These are phyloP conservation scores for Platygyra sinensis DNA, from an alignment of 64 coral and sea anemone species.

Conservation along the genomic window DNA sequence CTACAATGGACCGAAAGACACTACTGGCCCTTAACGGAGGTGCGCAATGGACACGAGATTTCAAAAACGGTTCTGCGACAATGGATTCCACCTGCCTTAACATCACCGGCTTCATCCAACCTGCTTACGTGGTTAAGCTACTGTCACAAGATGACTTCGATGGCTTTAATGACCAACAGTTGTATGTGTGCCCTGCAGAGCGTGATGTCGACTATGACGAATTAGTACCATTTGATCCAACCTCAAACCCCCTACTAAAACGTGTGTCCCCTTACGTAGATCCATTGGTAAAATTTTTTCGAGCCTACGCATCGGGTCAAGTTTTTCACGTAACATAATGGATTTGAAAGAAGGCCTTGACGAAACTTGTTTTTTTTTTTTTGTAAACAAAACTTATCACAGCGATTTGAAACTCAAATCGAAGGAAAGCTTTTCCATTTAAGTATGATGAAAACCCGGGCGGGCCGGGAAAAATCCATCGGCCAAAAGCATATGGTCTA, in stretches of 20 bases:
- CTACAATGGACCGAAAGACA: not conserved
- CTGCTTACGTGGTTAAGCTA: constrained; percentile 46
- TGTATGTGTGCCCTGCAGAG: constrained; percentile 43
- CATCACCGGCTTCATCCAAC: constrained; percentile 45
- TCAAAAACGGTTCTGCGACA: constrained; percentile 53
- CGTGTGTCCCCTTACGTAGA: not conserved
- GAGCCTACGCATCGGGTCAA: too few relatives aligned
- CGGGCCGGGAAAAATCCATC: constrained; percentile 45
- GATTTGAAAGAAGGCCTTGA: constrained; percentile 12
- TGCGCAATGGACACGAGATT: constrained; percentile 57
- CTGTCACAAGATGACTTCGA: constrained; percentile 47
- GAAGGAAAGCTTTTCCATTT: constrained; percentile 47
- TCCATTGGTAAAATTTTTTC: constrained; percentile 13
- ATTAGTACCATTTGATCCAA: not conserved
- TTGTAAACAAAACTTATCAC: constrained; percentile 43
- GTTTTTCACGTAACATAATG: constrained; percentile 3
- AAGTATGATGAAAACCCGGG: constrained; percentile 36
- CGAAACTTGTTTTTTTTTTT: constrained; percentile 8
- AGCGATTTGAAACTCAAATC: constrained; percentile 56
- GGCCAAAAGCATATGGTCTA: constrained; percentile 54
- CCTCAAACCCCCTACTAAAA: not conserved
- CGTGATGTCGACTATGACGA: not conserved
- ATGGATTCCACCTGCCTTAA: constrained; percentile 45
- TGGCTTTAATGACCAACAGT: constrained; percentile 50
- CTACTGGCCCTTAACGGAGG: constrained; percentile 27